phyloP scores from a whole-genome alignment of 2,113 vertebrate species.

The Mugil cephalus region DNA sequence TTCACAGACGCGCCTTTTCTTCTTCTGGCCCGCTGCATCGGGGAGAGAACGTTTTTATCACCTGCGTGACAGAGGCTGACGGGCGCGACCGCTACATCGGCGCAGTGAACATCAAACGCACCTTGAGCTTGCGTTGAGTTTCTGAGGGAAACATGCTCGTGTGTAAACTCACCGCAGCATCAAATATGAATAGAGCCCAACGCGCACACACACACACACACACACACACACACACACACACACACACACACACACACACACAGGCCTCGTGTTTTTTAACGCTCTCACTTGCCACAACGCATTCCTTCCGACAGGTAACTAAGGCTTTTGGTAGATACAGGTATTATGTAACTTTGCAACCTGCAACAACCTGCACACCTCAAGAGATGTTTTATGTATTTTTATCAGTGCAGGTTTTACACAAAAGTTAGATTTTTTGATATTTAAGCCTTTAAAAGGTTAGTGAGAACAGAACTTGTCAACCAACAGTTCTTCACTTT shows the following conservation, averaged over 20 bases:
- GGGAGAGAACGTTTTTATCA: conserved; percentile 18
- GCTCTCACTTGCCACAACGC: conserved; percentile 8
- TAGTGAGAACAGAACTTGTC: background rate
- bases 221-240: no score
- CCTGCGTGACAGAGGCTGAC: conserved; percentile 10
- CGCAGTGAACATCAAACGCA: conserved; percentile 5
- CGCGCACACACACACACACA: background rate
- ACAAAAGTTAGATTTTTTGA: background rate
- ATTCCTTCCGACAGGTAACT: conserved; percentile 18
- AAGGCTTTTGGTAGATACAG: background rate
- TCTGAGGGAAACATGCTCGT: conserved; percentile 16
- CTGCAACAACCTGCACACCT: background rate
- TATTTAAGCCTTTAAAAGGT: background rate
- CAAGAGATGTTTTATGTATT: conserved; percentile 7
- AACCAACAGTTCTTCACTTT: background rate
- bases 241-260: no score
- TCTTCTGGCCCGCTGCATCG: background rate
- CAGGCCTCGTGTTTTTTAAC: background rate
- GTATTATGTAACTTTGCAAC: background rate
- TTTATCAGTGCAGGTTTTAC: background rate
- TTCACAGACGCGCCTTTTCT: background rate
- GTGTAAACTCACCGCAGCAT: conserved; percentile 25
- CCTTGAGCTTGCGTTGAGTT: background rate
- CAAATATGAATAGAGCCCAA: conserved; percentile 25
- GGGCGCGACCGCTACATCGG: conserved; percentile 33